phyloP scores from a whole-genome alignment of 1,140 invertebrate species.

The Cydia strobilella region DNA sequence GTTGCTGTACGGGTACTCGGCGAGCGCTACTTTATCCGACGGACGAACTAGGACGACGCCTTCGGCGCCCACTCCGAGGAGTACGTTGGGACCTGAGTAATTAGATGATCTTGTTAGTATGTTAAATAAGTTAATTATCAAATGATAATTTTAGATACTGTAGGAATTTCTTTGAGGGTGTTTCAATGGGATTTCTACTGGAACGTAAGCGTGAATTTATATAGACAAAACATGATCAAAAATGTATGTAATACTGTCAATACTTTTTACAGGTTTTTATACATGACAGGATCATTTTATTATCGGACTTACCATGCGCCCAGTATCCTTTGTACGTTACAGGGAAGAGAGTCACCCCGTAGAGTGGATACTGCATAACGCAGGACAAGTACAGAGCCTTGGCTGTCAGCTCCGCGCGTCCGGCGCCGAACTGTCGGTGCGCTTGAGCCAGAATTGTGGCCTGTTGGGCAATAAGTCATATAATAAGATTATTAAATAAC shows the following conservation, averaged over 20 bases:
- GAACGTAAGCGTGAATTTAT: too few relatives aligned
- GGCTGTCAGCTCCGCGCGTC: constrained; percentile 93
- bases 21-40: constrained; percentile 93
- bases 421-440: constrained; percentile 93
- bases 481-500: too few relatives aligned
- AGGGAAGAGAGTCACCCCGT: constrained; percentile 95
- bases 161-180: too few relatives aligned
- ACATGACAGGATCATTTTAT: not conserved
- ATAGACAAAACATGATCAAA: too few relatives aligned
- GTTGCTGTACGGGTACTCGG: constrained; percentile 93
- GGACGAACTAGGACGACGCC: constrained; percentile 94
- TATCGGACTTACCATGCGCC: constrained; percentile 86
- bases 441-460: constrained; percentile 93
- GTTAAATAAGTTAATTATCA: too few relatives aligned
- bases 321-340: constrained; percentile 96
- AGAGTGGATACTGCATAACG: constrained; percentile 98
- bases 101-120: too few relatives aligned
- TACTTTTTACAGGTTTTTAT: too few relatives aligned
- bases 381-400: constrained; percentile 97
- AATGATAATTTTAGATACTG: too few relatives aligned
- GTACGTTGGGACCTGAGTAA: constrained; percentile 69
- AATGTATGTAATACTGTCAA: too few relatives aligned
- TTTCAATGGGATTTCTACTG: too few relatives aligned
- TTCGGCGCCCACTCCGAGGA: constrained; percentile 95
- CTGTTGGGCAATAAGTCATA: constrained; percentile 43